Conservation (phyloP, 37 sponge, comb jelly and placozoan species). For the Axinella damicornis region DNA sequence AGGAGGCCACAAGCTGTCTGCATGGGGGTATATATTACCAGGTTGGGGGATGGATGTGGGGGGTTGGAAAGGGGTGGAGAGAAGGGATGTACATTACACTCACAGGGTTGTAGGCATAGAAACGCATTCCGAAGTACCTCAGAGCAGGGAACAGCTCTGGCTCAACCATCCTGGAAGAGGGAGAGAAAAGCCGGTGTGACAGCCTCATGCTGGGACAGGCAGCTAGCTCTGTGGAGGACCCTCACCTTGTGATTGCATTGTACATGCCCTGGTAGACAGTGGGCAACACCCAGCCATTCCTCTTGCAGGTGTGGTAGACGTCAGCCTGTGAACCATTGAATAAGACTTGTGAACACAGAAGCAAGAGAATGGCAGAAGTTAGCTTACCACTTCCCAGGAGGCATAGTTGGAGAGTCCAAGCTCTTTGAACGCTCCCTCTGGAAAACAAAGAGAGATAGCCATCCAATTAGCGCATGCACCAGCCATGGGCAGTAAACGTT, state of each 20-base stretch:
- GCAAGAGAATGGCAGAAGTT: too few relatives aligned
- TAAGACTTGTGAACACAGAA: too few relatives aligned
- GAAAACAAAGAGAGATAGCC: background rate
- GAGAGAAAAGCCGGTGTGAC: too few relatives aligned
- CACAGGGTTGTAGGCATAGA: constrained; percentile 92
- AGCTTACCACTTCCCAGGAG: constrained; percentile 90
- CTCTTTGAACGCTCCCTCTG: constrained; percentile 83
- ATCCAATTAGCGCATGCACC: too few relatives aligned
- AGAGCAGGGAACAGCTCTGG: constrained; percentile 87
- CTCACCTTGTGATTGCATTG: constrained; percentile 83
- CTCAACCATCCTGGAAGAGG: constrained; percentile 62
- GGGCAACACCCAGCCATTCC: constrained; percentile 81
- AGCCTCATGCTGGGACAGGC: too few relatives aligned
- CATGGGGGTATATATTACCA: too few relatives aligned
- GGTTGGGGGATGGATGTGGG: too few relatives aligned
- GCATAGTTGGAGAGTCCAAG: constrained; percentile 87
- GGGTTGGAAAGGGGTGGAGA: too few relatives aligned
- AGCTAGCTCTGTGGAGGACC: too few relatives aligned
- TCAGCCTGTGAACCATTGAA: constrained; percentile 56
- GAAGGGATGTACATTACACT: background rate
- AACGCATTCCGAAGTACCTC: constrained; percentile 74
- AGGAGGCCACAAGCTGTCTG: constrained; percentile 1
- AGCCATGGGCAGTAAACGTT: too few relatives aligned
- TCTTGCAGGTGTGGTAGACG: constrained; percentile 80
- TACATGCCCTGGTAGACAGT: constrained; percentile 95